phyloP scores from a whole-genome alignment of 2,888 invertebrate genomes.

The Euplagia quadripunctaria region DNA sequence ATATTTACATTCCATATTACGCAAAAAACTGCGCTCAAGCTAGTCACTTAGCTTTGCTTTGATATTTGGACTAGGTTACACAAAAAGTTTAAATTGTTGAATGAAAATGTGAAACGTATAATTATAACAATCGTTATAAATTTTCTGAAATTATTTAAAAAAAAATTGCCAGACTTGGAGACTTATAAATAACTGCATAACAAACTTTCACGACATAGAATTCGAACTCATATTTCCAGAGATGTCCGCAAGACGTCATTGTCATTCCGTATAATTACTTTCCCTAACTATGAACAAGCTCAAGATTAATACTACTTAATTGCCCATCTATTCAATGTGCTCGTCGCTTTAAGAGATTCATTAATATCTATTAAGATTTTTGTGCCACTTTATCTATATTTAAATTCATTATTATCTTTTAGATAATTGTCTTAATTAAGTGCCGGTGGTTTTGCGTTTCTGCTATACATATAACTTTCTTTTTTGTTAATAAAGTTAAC shows the following conservation, averaged over 20 bases:
- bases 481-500: too few species aligned
- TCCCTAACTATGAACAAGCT: slow-evolving; percentile 62
- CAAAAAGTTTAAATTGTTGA: too few species aligned
- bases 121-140: too few species aligned
- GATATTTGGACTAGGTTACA: too few species aligned
- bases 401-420: slow-evolving; percentile 55
- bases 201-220: slow-evolving; percentile 50
- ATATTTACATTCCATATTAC: too few species aligned
- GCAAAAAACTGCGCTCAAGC: too few species aligned
- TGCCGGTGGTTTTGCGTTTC: not conserved
- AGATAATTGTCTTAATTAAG: slow-evolving; percentile 18
- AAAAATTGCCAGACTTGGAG: too few species aligned
- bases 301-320: slow-evolving; percentile 79
- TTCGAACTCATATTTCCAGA: slow-evolving; percentile 60
- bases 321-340: slow-evolving; percentile 77
- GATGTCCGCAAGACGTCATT: slow-evolving; percentile 70
- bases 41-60: too few species aligned
- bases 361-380: slow-evolving; percentile 68
- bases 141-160: too few species aligned
- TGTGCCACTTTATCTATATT: slow-evolving; percentile 57
- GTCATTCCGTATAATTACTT: slow-evolving; percentile 81
- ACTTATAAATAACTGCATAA: not conserved
- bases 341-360: slow-evolving; percentile 65
- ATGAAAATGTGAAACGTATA: too few species aligned
- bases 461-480: not conserved